Evolutionary conservation across 2,113 vertebrate species (phyloP).

Genomic region (Rhinoderma darwinii): DNA sequence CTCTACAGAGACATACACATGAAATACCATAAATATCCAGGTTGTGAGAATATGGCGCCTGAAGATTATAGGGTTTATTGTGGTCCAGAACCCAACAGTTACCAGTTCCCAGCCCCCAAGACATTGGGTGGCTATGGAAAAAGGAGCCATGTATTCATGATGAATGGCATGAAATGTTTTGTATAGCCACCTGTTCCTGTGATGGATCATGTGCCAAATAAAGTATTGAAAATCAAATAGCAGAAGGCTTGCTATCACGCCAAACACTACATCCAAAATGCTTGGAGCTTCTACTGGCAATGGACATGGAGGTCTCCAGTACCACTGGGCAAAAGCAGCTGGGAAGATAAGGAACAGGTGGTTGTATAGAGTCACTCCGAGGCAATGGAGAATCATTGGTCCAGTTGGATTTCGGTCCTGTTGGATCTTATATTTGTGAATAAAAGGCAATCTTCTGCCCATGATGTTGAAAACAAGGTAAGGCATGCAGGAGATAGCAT

Average conservation of each 20-base stretch:
- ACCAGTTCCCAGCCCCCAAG: conserved; percentile 71
- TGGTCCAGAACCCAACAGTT: conserved; percentile 72
- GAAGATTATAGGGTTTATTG: conserved; percentile 66
- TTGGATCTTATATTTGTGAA: conserved; percentile 74
- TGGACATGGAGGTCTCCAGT: conserved; percentile 73
- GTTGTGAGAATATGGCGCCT: conserved; percentile 77
- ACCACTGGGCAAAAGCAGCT: conserved; percentile 73
- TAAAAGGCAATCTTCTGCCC: conserved; percentile 66
- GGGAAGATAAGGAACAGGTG: conserved; percentile 74
- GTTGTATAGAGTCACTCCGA: conserved; percentile 73
- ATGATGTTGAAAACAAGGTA: conserved; percentile 72
- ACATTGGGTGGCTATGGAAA: conserved; percentile 76
- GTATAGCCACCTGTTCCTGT: conserved; percentile 69
- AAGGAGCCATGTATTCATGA: conserved; percentile 69
- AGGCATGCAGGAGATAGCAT: conserved; percentile 71
- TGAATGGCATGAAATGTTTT: conserved; percentile 70
- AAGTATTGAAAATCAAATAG: conserved; percentile 79
- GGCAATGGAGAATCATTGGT: conserved; percentile 69
- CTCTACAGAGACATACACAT: conserved; percentile 79
- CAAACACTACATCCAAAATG: conserved; percentile 67
- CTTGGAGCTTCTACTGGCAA: conserved; percentile 70
- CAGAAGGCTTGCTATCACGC: conserved; percentile 70
- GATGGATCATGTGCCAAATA: conserved; percentile 71
- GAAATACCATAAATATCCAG: conserved; percentile 74
- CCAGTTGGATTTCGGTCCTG: conserved; percentile 64